phyloP scores from a whole-genome alignment of 2,797 vertebrate species.

The Molossus alvarezi region DNA sequence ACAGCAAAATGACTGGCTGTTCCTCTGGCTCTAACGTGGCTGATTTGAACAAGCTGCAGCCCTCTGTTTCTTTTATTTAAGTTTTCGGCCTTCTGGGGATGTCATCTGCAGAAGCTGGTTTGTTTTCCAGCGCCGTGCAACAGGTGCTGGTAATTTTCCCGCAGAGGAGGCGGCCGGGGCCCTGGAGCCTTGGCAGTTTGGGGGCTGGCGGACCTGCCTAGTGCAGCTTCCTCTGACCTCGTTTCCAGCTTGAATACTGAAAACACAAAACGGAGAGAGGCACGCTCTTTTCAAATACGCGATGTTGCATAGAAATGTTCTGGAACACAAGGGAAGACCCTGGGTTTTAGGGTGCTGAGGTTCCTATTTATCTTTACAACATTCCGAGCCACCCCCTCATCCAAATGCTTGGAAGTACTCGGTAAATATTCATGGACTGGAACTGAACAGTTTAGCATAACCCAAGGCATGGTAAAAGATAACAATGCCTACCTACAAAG shows the following conservation, averaged over 20 bases:
- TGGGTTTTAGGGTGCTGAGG: not conserved
- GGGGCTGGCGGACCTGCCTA: not conserved
- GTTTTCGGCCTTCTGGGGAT: conserved; percentile 57
- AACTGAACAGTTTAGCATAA: not conserved
- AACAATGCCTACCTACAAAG: conserved; percentile 2
- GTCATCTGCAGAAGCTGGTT: not conserved
- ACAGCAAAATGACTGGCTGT: conserved; percentile 2
- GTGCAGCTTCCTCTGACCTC: not conserved
- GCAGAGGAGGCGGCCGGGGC: not conserved
- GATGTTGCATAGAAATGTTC: not conserved
- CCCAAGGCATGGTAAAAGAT: not conserved
- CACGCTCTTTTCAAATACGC: not conserved
- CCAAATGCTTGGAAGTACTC: not conserved
- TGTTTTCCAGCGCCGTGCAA: conserved; percentile 5
- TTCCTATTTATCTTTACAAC: not conserved
- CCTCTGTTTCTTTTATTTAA: conserved; percentile 54
- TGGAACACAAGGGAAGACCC: not conserved
- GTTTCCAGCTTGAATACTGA: not conserved
- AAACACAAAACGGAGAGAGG: not conserved
- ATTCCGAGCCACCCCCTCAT: accelerated
- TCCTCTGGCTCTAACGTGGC: not conserved
- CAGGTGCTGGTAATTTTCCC: conserved; percentile 58
- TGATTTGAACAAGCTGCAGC: conserved; percentile 42
- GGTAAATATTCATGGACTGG: not conserved
- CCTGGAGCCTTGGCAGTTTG: accelerated